These are phyloP conservation scores for Reticulitermes lucifugus DNA, from an alignment of 2,888 invertebrate genomes.

Conservation along the genomic window DNA sequence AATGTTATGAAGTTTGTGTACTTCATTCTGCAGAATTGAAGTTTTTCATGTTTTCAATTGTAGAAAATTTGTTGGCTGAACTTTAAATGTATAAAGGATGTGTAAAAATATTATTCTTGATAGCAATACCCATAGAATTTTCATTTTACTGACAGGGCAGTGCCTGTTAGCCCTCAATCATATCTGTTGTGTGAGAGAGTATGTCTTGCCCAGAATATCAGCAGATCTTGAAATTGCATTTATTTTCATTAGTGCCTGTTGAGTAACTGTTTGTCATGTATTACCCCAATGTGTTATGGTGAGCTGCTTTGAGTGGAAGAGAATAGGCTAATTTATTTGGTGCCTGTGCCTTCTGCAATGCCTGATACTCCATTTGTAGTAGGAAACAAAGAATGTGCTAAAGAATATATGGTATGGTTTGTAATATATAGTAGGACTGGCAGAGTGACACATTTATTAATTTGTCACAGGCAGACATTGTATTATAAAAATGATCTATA, in stretches of 20 bases:
- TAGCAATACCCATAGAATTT: background rate
- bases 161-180: background rate
- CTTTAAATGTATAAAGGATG: background rate
- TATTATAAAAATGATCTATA: conserved; percentile 47
- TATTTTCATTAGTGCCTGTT: background rate
- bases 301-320: conserved; percentile 21
- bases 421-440: conserved; percentile 25
- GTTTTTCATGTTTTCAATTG: background rate
- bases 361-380: conserved; percentile 13
- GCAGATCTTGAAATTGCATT: background rate
- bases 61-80: conserved; percentile 10
- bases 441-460: conserved; percentile 22
- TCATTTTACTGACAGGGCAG: background rate
- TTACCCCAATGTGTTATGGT: background rate
- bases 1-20: background rate
- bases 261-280: background rate
- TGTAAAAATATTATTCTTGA: background rate
- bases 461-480: conserved; percentile 35
- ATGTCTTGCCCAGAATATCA: background rate
- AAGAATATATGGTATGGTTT: conserved; percentile 4
- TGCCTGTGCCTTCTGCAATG: conserved; percentile 41
- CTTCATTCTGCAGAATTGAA: background rate
- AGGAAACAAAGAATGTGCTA: background rate
- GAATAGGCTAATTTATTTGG: conserved; percentile 23
- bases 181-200: conserved; percentile 20